phyloP scores from a whole-genome alignment of 2,797 vertebrate genomes.

The Lagorchestes hirsutus region DNA sequence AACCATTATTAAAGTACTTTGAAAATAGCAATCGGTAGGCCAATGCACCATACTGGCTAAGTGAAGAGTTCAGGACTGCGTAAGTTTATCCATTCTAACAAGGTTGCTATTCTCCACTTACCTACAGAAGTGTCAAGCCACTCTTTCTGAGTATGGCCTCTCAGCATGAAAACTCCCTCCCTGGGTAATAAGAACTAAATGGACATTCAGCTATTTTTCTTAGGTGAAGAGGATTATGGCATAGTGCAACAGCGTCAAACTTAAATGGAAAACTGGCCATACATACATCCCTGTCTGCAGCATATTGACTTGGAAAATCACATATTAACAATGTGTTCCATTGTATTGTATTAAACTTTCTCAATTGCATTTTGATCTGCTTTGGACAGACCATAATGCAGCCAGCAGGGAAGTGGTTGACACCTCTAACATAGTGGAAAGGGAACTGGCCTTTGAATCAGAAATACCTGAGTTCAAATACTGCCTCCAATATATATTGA shows the following conservation, averaged over 20 bases:
- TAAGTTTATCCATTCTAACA: not conserved
- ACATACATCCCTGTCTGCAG: not conserved
- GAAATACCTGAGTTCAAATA: not conserved
- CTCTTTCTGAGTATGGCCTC: not conserved
- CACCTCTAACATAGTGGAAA: not conserved
- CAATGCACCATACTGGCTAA: not conserved
- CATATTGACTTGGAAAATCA: not conserved
- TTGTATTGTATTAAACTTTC: not conserved
- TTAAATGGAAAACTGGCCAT: not conserved
- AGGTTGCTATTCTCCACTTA: not conserved
- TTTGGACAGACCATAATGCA: not conserved
- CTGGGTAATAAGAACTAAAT: slow-evolving; percentile 20
- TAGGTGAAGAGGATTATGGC: not conserved
- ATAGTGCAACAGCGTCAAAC: not conserved
- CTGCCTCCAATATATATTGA: not conserved
- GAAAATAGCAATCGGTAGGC: not conserved
- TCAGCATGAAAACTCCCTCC: slow-evolving; percentile 11
- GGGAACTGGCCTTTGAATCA: not conserved
- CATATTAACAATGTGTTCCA: not conserved
- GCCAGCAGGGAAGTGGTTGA: not conserved
- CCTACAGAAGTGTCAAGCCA: not conserved
- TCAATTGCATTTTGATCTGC: not conserved
- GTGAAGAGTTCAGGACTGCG: not conserved
- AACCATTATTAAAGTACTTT: not conserved
- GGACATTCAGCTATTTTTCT: not conserved